Conservation (phyloP, 2,797 vertebrate genomes). For the Acanthopagrus latus region DNA sequence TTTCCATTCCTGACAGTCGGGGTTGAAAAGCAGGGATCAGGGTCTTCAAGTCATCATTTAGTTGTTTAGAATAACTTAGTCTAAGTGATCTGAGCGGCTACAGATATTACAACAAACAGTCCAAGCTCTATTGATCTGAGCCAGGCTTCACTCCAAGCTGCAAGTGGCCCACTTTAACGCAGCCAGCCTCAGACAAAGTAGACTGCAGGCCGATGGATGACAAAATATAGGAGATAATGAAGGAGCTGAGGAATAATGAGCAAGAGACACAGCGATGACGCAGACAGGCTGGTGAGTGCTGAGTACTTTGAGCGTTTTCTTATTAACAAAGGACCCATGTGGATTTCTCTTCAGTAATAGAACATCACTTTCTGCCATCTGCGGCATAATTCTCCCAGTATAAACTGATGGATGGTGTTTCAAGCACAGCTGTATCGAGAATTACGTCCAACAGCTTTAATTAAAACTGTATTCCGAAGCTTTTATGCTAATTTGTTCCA, state of each 20-base stretch:
- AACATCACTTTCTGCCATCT: not conserved
- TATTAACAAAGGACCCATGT: not conserved
- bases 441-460: not conserved
- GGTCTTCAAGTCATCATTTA: not conserved
- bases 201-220: not conserved
- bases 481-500: not conserved
- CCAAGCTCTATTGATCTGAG: slow-evolving; percentile 22
- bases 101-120: not conserved
- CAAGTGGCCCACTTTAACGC: slow-evolving; percentile 8
- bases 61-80: not conserved
- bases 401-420: not conserved
- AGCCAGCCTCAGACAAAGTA: slow-evolving; percentile 13
- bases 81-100: not conserved
- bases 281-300: slow-evolving; percentile 3
- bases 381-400: not conserved
- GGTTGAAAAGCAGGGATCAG: not conserved
- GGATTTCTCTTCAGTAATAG: not conserved
- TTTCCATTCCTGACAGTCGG: not conserved
- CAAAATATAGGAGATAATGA: not conserved
- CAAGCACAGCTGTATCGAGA: not conserved
- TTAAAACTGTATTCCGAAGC: not conserved
- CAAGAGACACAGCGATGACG: not conserved
- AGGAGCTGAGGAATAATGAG: slow-evolving; percentile 25
- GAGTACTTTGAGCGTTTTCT: slow-evolving; percentile 19
- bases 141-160: slow-evolving; percentile 23